Evolutionary conservation across 2,113 vertebrate genomes (phyloP), one percentile per base, ranked within the genome.

Genomic region (Erythrocercus mccallii): DNA sequence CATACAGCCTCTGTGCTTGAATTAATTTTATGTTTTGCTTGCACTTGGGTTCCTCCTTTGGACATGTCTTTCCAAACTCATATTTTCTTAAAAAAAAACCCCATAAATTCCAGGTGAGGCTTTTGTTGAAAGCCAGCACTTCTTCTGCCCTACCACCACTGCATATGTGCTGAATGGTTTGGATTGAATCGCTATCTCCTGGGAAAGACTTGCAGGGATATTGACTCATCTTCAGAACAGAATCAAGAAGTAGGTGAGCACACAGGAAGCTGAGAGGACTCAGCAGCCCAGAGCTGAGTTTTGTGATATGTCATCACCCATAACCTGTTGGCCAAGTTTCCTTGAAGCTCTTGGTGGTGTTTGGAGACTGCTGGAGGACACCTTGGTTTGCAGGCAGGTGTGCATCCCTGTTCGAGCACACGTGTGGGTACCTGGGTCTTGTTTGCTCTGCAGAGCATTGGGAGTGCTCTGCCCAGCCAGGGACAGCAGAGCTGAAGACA

Each of bases 381-480:
- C 28, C 24, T 35, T 0, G 8, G 22, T 3, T 14, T 0, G 1
- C 70, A 12, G 57, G 38, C 79, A 30, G 1, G 0, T 2, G 2
- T 5, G 19, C 12, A 3, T 56, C 72, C 1, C 0, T 54, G 51
- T 17, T 51, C 5, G 3, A 57, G 57, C 66, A 6, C 1, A 2
- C 0, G 0, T 69, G 81, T 1, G 56, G n/a, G 28, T 0, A 12
- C 12, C 0, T 3, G 10, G 16, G 24, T 9, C 38, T 23, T 6
- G 12, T 38, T 69, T 47, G 31, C 62, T 44, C 50, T 10, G 35
- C 44, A 44, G 48, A 57, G 50, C 40, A 13, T 33, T 7, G 9
- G 14, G 38, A 66, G 4, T 16, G 44, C 72, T 70, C 61, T 88
- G 80, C 65, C 51, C 47, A 12, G 44, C 21, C 33, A 68, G 72